Conservation (phyloP, 2,113 vertebrate genomes). For the Sterrhoptilus dennistouni region DNA sequence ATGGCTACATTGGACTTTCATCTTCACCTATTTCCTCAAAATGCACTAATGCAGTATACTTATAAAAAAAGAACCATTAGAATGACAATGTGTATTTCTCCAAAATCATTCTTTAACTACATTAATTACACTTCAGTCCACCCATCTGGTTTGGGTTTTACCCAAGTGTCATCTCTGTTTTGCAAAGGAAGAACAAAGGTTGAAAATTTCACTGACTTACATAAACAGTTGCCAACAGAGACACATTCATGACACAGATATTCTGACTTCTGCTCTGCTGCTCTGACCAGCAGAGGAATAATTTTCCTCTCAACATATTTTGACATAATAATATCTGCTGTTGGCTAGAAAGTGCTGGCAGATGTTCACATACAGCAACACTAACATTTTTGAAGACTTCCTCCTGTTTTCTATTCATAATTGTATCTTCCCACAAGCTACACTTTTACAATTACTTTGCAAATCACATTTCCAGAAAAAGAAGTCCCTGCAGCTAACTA, state of each 20-base stretch:
- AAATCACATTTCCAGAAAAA: not conserved
- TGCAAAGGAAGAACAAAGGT: not conserved
- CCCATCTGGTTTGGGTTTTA: not conserved
- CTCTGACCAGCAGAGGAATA: slow-evolving; percentile 18
- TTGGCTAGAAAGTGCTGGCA: slow-evolving; percentile 31
- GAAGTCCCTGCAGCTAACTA: not conserved
- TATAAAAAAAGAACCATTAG: not conserved
- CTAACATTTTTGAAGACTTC: slow-evolving; percentile 33
- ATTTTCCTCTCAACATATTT: slow-evolving; percentile 8
- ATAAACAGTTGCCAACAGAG: not conserved
- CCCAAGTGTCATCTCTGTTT: not conserved
- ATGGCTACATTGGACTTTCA: not conserved
- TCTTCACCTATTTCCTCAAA: not conserved
- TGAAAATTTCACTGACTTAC: not conserved
- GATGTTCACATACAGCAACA: not conserved
- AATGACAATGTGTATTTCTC: not conserved
- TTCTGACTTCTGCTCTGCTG: not conserved
- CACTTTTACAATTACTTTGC: slow-evolving; percentile 16
- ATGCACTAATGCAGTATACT: not conserved
- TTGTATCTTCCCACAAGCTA: not conserved
- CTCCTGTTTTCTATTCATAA: slow-evolving; percentile 20
- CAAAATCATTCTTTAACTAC: not conserved
- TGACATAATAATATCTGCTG: slow-evolving; percentile 25
- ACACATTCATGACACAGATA: not conserved
- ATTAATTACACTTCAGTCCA: not conserved